Conservation (phyloP, 1,140 invertebrate genomes). For the Latrodectus geometricus region DNA sequence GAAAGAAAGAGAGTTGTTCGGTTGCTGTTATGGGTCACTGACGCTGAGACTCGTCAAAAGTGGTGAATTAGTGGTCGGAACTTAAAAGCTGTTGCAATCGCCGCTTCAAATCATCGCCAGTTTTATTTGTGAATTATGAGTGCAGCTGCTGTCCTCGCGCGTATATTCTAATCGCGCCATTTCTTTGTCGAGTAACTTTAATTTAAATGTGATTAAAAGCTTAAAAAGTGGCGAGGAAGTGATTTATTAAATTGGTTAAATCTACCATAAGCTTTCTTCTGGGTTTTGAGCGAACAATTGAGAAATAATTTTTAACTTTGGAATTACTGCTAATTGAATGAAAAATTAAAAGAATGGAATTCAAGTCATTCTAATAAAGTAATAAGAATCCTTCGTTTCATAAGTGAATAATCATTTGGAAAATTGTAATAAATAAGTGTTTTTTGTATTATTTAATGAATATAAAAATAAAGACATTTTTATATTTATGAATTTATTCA, state of each 20-base stretch:
- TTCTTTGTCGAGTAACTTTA: not conserved
- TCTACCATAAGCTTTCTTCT: not conserved
- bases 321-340: too few species aligned
- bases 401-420: too few species aligned
- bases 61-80: not conserved
- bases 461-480: too few species aligned
- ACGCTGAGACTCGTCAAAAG: constrained; percentile 5
- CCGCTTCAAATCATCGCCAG: not conserved
- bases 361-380: too few species aligned
- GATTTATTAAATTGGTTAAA: not conserved
- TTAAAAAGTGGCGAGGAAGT: not conserved
- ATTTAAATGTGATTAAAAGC: not conserved
- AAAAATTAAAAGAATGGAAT: too few species aligned
- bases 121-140: not conserved
- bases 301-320: too few species aligned
- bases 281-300: too few species aligned
- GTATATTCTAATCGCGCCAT: not conserved
- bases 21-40: not conserved
- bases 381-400: too few species aligned
- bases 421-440: too few species aligned
- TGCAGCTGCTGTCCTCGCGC: not conserved
- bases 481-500: too few species aligned
- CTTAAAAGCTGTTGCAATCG: not conserved
- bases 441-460: too few species aligned
- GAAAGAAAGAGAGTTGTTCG: not conserved